Percentiles rank a stretch among this genome's conserved stretches.
Evolutionary conservation across 2,888 invertebrate genomes (phyloP).

Genomic region (Argyresthia goedartella): DNA sequence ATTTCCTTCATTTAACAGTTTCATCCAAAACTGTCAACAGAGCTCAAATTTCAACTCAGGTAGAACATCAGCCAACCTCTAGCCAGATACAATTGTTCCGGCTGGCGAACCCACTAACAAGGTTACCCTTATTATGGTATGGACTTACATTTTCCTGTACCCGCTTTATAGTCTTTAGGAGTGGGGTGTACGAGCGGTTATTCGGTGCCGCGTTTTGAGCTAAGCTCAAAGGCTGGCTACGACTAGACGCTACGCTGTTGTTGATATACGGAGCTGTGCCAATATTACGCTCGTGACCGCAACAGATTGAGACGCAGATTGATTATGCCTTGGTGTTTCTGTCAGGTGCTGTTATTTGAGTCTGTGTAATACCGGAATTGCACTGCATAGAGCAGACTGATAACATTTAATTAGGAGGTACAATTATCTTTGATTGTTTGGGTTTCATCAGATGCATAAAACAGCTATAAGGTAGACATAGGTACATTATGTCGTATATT

Average conservation of each 20-base stretch:
- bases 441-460: not conserved
- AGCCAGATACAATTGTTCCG: slow-evolving; percentile 67
- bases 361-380: too few relatives aligned
- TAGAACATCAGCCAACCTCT: not conserved
- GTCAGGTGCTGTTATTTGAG: too few relatives aligned
- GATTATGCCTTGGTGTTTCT: slow-evolving; percentile 1
- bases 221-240: not conserved
- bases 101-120: slow-evolving; percentile 59
- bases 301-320: slow-evolving; percentile 5
- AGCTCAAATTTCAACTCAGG: not conserved
- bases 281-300: slow-evolving; percentile 6
- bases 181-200: not conserved
- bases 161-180: not conserved
- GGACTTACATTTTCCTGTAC: not conserved
- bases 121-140: slow-evolving; percentile 54
- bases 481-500: too few relatives aligned
- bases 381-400: too few relatives aligned
- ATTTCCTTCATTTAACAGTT: slow-evolving; percentile 1
- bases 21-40: slow-evolving; percentile 1
- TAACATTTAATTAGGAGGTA: too few relatives aligned
- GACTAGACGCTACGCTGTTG: not conserved
- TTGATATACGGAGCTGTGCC: slow-evolving; percentile 3
- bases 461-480: not conserved
- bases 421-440: too few relatives aligned
- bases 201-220: not conserved